Percentiles rank a stretch among this genome's conserved stretches.
Conservation (phyloP, 2,888 invertebrate genomes). For the Alloplasta piceator region DNA sequence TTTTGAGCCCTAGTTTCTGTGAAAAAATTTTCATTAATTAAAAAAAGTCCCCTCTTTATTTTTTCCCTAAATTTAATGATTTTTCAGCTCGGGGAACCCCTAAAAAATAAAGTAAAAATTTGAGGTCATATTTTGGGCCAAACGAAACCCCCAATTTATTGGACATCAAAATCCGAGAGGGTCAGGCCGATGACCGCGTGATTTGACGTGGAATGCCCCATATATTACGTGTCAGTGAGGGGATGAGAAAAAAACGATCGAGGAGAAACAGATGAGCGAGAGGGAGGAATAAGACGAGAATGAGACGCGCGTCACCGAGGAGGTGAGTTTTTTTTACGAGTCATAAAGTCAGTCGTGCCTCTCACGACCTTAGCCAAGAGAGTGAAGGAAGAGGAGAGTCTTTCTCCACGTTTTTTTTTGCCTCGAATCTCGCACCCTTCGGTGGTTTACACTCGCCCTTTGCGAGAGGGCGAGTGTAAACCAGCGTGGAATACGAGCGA, state of each 20-base stretch:
- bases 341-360: conserved; percentile 82
- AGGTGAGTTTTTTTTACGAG: conserved; percentile 80
- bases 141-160: no score
- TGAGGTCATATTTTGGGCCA: no score
- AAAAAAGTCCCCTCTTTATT: no score
- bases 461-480: conserved; percentile 34
- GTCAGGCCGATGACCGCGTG: no score
- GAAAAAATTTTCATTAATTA: no score
- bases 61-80: no score
- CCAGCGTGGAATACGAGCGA: conserved; percentile 3
- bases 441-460: conserved; percentile 47
- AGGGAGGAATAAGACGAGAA: conserved; percentile 35
- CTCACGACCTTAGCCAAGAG: conserved; percentile 76
- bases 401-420: conserved; percentile 16
- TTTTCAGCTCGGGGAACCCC: no score
- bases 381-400: conserved; percentile 17
- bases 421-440: conserved; percentile 34
- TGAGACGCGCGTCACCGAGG: conserved; percentile 47
- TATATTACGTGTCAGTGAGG: neutral
- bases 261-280: conserved; percentile 13
- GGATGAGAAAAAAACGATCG: conserved; percentile 5
- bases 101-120: no score
- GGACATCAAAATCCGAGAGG: no score
- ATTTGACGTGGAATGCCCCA: no score
- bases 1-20: no score